Conservation (phyloP, 2,113 vertebrate species). For the Corydoras maculifer region DNA sequence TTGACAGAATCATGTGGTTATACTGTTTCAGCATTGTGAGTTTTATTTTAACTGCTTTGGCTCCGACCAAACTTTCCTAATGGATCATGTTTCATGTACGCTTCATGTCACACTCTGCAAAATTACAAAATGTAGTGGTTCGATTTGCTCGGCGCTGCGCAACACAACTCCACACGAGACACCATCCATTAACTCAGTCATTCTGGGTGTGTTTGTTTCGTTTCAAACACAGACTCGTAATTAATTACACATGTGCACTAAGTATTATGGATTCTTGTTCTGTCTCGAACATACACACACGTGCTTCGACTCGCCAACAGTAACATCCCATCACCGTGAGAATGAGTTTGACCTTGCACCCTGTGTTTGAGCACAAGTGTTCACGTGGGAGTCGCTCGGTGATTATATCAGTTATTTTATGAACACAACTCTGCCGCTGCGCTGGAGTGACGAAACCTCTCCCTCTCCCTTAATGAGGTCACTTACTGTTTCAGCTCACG, state of each 20-base stretch:
- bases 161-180: neutral
- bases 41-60: no score
- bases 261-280: neutral
- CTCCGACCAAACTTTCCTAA: no score
- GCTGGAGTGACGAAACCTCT: neutral
- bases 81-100: no score
- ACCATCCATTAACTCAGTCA: neutral
- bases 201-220: neutral
- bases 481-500: neutral
- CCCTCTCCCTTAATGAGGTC: neutral
- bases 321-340: conserved; percentile 22
- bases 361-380: conserved; percentile 9
- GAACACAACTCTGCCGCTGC: neutral
- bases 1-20: no score
- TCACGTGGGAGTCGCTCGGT: conserved; percentile 10
- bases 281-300: conserved; percentile 1
- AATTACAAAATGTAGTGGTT: no score
- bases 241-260: conserved; percentile 2
- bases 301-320: conserved; percentile 10
- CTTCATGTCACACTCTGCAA: no score
- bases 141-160: no score
- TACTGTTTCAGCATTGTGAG: no score
- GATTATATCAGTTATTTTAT: conserved; percentile 34
- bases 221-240: neutral
- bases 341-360: conserved; percentile 30